Base-by-base conservation (phyloP, 2,113 vertebrate species). In the Ahaetulla prasina region DNA sequence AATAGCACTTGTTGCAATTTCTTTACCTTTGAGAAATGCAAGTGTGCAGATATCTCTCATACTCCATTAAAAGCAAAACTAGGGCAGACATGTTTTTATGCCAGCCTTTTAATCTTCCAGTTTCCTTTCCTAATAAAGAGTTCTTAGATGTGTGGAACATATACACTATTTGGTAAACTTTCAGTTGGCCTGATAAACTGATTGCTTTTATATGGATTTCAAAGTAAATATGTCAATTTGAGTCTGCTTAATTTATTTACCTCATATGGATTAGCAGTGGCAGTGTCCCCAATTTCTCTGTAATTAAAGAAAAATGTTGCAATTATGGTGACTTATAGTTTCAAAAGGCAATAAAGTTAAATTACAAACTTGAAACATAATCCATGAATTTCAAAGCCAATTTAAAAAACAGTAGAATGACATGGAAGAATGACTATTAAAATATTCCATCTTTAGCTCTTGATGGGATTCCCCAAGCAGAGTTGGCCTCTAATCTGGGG, bases 231-330 rank as follows among this genome's bases (percentile, higher is more conserved):
- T 89, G 11, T 39, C 85, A 35, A 23, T 47, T 2, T 74, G 80
- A 80, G 7, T 3, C 6, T 39, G 0, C 18, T 47, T 89, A 80
- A 89, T 16, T 39, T 1, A 0, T 88, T 95, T 97, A 98, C 98
- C 98, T 98, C 94, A 3, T 98, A 95, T 14, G 98, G 96, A 9
- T 97, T 96, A 95, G 98, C 97, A 85, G 97, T 96, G 2, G 98
- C 95, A 8, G 96, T 94, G 87, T 98, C 97, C 90, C 98, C 98
- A 53, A 98, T 96, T 94, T 97, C 96, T 90, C 98, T 98, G 93
- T 94, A 96, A 94, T 68, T 27, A 27, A 89, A 93, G 35, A 30
- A 10, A 2, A 22, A 11, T 5, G 84, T n/a, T 18, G 45, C 39
- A 89, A 63, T 43, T 43, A 43, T 88, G 52, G 8, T 63, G 43